Base-by-base conservation (phyloP, 2,888 invertebrate genomes). In the Parapristionchus giblindavisi region DNA sequence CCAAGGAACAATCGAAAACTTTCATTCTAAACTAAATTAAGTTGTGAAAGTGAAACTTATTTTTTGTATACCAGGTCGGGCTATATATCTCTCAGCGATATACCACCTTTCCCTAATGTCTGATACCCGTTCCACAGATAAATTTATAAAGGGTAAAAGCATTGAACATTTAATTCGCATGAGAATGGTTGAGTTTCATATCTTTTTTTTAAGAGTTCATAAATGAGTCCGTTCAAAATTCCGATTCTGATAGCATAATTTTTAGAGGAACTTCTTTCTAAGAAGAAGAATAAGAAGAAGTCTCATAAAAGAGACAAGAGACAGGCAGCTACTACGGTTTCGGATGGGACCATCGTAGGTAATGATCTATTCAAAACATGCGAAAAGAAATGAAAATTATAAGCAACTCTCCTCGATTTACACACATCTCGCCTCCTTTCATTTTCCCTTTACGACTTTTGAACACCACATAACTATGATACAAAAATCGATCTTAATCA, bases 281-380 rank as follows among this genome's bases (percentile, higher is more conserved):
- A 27, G 34, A 68, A 68, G 68, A 68, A 71, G 36, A 71, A 40
- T 38, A 71, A 54, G 40, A 71, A 36, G 27, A 70, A 51, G 34
- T 24, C 48, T 38, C 14, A 54, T 54, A 17, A 71, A 32, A 52
- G 56, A 3, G 34, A 71, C 56, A 71, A 71, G 70, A 54, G 70
- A 71, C 70, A 71, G 36, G 8, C 40, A 2, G n/a, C n/a, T 36
- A n/a, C 29, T 0, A n/a, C 27, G 3, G 32, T n/a, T 60, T 56
- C 38, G 2, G 70, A 71, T 27, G 1, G 3, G 1, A 11, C 40
- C 1, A 38, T 71, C 4, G 40, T 71, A 40, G 70, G 70, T 71
- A 0, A 24, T 38, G 24, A 38, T 8, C 43, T 14, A 27, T 60
- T 5, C 60, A 6, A 17, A 8, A 32, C 29, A 54, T 54, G 56